phyloP scores from a whole-genome alignment of 2,113 vertebrate species.

The Corythaixoides concolor region DNA sequence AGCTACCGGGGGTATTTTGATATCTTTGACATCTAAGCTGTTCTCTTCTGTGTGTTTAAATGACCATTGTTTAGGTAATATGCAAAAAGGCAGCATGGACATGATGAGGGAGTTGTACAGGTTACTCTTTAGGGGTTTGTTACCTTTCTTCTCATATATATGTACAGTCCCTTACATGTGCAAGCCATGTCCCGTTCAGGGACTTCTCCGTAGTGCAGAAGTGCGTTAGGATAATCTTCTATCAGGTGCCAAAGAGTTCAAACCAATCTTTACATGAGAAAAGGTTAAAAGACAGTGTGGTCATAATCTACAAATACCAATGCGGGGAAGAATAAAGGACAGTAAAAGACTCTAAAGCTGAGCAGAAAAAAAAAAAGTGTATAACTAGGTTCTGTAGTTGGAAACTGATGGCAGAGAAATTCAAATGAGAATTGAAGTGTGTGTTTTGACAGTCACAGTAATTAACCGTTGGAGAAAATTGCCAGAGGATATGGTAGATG shows the following conservation, averaged over 20 bases:
- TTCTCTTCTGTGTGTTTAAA: neutral
- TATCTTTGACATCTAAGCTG: neutral
- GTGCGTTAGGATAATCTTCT: neutral
- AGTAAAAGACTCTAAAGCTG: constrained; percentile 8
- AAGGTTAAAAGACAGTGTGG: constrained; percentile 40
- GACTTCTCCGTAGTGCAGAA: neutral
- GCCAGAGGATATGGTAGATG: constrained; percentile 29
- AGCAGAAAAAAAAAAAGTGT: neutral
- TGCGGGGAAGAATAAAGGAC: neutral
- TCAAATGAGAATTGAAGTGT: constrained; percentile 42
- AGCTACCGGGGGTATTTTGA: fast-evolving
- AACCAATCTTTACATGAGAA: neutral
- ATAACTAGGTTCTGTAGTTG: neutral
- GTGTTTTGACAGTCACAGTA: constrained; percentile 56
- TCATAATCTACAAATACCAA: constrained; percentile 26
- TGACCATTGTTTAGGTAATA: fast-evolving
- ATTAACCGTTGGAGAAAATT: constrained; percentile 54
- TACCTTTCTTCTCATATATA: neutral
- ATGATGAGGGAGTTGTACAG: fast-evolving
- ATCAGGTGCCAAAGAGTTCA: neutral
- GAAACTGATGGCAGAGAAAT: constrained; percentile 29
- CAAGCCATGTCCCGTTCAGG: neutral
- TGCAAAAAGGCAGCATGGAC: neutral
- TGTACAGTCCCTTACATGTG: fast-evolving
- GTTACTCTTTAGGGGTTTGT: neutral